Conservation (phyloP, 2,888 invertebrate species). For the Drosophila mimetica region DNA sequence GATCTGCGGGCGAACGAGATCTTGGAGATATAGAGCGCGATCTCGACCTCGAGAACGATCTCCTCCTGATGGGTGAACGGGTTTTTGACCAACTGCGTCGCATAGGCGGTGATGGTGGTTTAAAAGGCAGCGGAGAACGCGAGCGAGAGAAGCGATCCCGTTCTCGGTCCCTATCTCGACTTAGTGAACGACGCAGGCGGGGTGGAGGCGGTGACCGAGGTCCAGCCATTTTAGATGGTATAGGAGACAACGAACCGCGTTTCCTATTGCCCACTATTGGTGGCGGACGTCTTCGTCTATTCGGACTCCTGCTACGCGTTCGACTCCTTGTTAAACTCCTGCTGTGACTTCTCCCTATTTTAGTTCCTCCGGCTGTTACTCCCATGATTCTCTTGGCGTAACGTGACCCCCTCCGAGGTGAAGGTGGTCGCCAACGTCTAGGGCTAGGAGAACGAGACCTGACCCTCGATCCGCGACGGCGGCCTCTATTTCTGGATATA, state of each 20-base stretch:
- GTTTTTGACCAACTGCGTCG: constrained; percentile 73
- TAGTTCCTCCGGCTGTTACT: constrained; percentile 9
- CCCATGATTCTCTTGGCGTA: constrained; percentile 39
- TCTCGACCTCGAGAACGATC: constrained; percentile 17
- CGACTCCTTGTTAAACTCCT: constrained; percentile 73
- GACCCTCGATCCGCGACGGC: constrained; percentile 50
- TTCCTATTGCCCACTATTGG: constrained; percentile 43
- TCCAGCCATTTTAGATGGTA: constrained; percentile 30
- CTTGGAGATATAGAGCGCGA: constrained; percentile 31
- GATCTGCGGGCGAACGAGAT: constrained; percentile 42
- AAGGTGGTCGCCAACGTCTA: constrained; percentile 57
- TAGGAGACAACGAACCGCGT: constrained; percentile 64
- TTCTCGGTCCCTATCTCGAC: constrained; percentile 40
- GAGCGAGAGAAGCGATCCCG: constrained; percentile 72
- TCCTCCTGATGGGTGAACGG: constrained; percentile 26
- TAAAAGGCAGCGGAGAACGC: constrained; percentile 82
- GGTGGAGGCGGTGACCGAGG: constrained; percentile 50
- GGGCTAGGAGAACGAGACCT: constrained; percentile 66
- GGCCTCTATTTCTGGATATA: constrained; percentile 38
- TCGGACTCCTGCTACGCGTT: constrained; percentile 78
- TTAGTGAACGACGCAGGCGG: constrained; percentile 71
- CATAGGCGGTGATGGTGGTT: constrained; percentile 83
- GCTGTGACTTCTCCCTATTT: constrained; percentile 65
- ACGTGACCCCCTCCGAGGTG: constrained; percentile 58
- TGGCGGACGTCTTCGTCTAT: constrained; percentile 55